These are phyloP conservation scores for Phalacrocorax carbo DNA, from an alignment of 2,113 vertebrate species.

Conservation along the genomic window DNA sequence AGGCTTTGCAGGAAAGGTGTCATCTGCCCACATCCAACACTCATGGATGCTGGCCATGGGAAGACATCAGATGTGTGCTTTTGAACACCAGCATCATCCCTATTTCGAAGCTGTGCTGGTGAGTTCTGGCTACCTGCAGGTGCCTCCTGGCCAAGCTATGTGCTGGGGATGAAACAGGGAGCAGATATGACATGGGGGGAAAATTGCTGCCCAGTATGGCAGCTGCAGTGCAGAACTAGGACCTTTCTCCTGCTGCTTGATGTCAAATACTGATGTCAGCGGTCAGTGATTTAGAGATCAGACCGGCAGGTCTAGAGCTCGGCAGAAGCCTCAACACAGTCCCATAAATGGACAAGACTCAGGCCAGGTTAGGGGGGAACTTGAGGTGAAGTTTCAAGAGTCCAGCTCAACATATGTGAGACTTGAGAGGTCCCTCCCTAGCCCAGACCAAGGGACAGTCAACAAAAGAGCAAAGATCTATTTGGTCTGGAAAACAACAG, in stretches of 20 bases:
- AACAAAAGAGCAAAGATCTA: neutral
- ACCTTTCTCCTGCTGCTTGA: neutral
- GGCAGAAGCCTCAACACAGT: neutral
- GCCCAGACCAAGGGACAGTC: neutral
- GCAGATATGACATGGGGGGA: rapidly evolving
- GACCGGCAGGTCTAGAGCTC: neutral
- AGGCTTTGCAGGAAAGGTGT: neutral
- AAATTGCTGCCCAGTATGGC: neutral
- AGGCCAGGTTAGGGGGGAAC: neutral
- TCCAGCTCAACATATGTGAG: neutral
- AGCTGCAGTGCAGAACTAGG: rapidly evolving
- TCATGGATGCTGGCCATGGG: rapidly evolving
- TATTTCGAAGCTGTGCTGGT: neutral
- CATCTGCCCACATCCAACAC: neutral
- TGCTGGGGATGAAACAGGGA: neutral
- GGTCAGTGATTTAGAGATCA: neutral
- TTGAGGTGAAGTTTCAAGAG: neutral
- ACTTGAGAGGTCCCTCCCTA: neutral
- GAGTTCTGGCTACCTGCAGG: neutral
- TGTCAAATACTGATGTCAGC: neutral
- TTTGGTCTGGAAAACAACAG: neutral
- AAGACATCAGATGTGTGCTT: neutral
- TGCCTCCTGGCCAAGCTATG: neutral
- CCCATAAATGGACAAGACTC: rapidly evolving
- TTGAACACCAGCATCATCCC: neutral